Conservation (phyloP, 2,113 vertebrate species). For the Suncus etruscus region DNA sequence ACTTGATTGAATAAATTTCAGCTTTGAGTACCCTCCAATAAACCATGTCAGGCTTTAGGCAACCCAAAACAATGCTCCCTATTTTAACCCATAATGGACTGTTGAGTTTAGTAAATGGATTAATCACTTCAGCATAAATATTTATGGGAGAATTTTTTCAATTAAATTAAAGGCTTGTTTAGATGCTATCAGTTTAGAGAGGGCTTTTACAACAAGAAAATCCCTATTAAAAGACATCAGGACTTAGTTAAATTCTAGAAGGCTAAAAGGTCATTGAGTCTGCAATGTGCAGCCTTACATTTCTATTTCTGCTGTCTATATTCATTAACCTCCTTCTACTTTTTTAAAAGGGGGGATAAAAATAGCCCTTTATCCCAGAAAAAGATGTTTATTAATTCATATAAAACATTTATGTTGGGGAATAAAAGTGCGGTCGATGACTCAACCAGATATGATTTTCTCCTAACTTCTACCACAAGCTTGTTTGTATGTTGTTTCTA, state of each 20-base stretch:
- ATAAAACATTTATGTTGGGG: conserved; percentile 73
- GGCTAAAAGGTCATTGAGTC: conserved; percentile 89
- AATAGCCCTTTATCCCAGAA: conserved; percentile 70
- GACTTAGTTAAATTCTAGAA: conserved; percentile 88
- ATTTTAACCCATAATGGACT: conserved; percentile 90
- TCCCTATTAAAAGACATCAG: conserved; percentile 90
- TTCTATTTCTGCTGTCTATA: conserved; percentile 76
- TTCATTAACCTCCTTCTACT: conserved; percentile 48
- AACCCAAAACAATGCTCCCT: conserved; percentile 88
- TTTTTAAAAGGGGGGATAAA: conserved; percentile 57
- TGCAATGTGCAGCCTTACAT: conserved; percentile 81
- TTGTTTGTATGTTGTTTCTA: neutral
- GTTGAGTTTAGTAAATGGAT: conserved; percentile 89
- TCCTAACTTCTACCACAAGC: neutral
- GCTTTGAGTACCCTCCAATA: conserved; percentile 86
- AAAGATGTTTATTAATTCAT: conserved; percentile 66
- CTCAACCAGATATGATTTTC: conserved; percentile 43
- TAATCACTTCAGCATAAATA: conserved; percentile 91
- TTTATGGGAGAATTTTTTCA: conserved; percentile 91
- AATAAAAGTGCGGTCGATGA: conserved; percentile 67
- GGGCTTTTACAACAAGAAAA: conserved; percentile 90
- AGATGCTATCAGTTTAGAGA: conserved; percentile 90
- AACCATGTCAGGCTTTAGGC: conserved; percentile 89
- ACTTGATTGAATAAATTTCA: conserved; percentile 90
- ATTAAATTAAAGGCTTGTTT: conserved; percentile 90